Evolutionary conservation across 2,113 vertebrate species (phyloP).

Genomic region (Crocuta crocuta): DNA sequence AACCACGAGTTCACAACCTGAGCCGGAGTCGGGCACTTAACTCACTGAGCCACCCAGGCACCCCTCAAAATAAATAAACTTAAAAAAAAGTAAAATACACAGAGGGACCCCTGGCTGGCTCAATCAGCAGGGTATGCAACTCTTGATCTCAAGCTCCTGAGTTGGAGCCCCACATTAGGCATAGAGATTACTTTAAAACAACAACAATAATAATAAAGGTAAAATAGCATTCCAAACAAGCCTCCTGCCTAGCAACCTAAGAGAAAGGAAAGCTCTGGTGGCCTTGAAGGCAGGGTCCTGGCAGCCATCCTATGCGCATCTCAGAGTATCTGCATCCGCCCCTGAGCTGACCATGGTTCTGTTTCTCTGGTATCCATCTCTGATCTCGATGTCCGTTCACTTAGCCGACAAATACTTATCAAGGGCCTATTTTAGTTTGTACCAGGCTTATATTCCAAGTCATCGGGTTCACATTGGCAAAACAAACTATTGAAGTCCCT

Average conservation of each 20-base stretch:
- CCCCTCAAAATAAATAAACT: too few species aligned
- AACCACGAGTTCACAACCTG: too few species aligned
- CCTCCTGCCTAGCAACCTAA: background rate
- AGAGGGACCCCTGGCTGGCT: background rate
- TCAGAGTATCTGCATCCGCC: background rate
- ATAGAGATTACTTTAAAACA: background rate
- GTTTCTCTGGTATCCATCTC: background rate
- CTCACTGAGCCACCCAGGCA: too few species aligned
- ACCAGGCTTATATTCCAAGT: background rate
- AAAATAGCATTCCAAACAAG: background rate
- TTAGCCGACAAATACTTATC: slow-evolving; percentile 24
- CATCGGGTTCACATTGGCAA: background rate
- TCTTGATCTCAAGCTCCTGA: background rate
- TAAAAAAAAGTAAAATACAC: too few species aligned
- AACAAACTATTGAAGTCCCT: background rate
- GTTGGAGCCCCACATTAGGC: background rate
- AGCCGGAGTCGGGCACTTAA: too few species aligned
- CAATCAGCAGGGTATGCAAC: background rate
- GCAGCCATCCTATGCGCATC: background rate
- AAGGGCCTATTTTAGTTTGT: background rate
- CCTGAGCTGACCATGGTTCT: background rate
- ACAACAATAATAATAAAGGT: background rate
- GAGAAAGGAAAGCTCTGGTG: background rate
- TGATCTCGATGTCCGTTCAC: background rate
- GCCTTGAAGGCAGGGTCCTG: background rate